Base-by-base conservation (phyloP, 2,797 vertebrate genomes). In the Sarcophilus harrisii region DNA sequence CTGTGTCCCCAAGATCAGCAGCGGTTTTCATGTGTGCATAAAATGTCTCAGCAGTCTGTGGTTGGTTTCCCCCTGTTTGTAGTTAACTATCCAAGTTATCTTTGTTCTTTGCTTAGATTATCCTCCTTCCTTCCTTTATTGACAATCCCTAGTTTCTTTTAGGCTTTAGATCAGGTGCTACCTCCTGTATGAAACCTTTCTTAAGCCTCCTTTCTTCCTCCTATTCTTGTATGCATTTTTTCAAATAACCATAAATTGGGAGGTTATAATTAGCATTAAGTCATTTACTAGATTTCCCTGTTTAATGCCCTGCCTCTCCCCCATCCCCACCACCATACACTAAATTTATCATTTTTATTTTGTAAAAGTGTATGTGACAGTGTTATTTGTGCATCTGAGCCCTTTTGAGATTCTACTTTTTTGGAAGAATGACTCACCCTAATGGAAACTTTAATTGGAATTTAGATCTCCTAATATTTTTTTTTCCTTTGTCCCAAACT, bases 381-480 rank as follows among this genome's bases (percentile, higher is more conserved):
- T 87, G 30, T 49, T 87, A 49, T 87, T 55, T 96, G 92, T 96
- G 91, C 94, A 96, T 97, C 90, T 96, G 96, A 95, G 62, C 91
- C 57, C 91, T 81, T n/a, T 58, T 96, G 52, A 95, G 60, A 90
- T 28, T 94, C 73, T 94, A 91, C 0, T 90, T 95, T 73, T 97
- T 90, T 18, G 58, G 94, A 97, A 97, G 90, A 95, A 52, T 97
- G 96, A 97, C 92, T 98, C 96, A 96, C 45, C 52, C 90, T 93
- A 92, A 9, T 49, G 92, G 93, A 96, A 92, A 93, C 95, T 90
- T 95, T 96, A 96, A 90, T 91, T 97, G 93, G 94, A 97, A 97
- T 96, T 96, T 95, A 89, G 57, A 91, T 96, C 45, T 95, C 93
- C 94, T 96, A 96, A 95, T 91, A 95, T 97, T 97, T 96, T 96